Evolutionary conservation across 2,888 invertebrate genomes (phyloP).

Genomic region (Tenodera sinensis): DNA sequence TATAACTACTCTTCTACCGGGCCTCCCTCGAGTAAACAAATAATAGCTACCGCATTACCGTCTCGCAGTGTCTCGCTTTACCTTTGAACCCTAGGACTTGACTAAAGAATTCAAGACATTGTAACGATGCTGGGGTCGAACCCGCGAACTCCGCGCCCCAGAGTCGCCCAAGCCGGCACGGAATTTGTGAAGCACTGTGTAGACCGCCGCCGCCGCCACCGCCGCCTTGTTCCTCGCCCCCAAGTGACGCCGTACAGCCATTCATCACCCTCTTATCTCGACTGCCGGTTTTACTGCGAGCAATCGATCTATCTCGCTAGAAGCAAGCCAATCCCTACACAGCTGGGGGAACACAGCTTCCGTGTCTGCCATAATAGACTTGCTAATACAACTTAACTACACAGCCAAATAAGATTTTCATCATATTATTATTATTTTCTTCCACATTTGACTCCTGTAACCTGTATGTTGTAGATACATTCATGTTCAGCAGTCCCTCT

Average conservation of each 20-base stretch:
- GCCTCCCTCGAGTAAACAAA: too few species aligned
- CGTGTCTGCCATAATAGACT: neutral
- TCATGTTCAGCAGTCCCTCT: too few species aligned
- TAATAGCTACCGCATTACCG: too few species aligned
- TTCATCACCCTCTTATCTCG: constrained; percentile 26
- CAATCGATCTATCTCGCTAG: constrained; percentile 26
- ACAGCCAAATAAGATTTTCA: neutral
- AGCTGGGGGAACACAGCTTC: neutral
- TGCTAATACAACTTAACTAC: neutral
- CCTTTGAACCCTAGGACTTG: too few species aligned
- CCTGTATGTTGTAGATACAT: neutral
- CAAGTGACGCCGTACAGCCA: constrained; percentile 22
- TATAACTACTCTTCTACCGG: too few species aligned
- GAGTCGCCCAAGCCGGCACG: neutral
- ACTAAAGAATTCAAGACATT: too few species aligned
- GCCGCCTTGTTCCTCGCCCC: neutral
- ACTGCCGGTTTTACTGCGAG: constrained; percentile 27
- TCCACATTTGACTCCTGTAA: neutral
- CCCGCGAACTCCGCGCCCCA: too few species aligned
- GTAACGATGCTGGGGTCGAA: neutral
- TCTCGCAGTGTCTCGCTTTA: too few species aligned
- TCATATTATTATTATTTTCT: neutral
- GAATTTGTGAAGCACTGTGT: neutral
- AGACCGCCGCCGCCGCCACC: neutral
- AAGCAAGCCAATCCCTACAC: constrained; percentile 2